phyloP scores from a whole-genome alignment of 2,113 vertebrate species.

The Neopipo cinnamomea region DNA sequence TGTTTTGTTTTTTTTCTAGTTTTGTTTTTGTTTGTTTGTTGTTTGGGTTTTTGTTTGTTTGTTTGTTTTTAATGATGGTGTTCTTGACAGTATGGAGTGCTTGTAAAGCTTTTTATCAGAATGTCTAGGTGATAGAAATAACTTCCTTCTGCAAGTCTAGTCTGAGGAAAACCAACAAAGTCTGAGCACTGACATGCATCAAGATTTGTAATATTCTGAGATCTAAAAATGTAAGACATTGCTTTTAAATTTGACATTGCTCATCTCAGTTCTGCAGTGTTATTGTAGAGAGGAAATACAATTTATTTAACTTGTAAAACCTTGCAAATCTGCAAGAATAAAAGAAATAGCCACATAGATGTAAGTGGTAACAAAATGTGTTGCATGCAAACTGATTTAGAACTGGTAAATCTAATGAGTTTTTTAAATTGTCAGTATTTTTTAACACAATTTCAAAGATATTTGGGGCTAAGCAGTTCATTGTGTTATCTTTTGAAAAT shows the following conservation, averaged over 20 bases:
- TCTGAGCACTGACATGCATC: background rate
- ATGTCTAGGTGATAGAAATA: background rate
- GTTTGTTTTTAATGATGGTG: background rate
- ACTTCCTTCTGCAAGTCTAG: background rate
- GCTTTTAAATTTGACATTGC: background rate
- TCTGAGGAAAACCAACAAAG: background rate
- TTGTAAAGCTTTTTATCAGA: background rate
- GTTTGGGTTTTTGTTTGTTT: background rate
- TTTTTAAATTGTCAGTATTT: background rate
- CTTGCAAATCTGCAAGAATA: background rate
- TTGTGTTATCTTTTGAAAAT: background rate
- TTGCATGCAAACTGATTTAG: background rate
- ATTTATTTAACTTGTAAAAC: background rate
- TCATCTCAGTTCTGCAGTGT: background rate
- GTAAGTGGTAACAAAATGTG: background rate
- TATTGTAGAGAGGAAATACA: background rate
- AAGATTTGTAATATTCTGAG: background rate
- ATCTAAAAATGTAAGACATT: background rate
- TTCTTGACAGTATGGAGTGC: background rate
- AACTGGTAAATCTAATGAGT: background rate
- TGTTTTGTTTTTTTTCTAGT: background rate
- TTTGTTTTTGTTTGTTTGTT: background rate
- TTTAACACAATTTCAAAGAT: background rate
- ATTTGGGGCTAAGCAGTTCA: background rate
- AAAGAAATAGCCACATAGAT: background rate